A percentile compares a stretch with the other conserved stretches of the same genome.
phyloP scores from a whole-genome alignment of 2,113 vertebrate species.

The Clarias magur region DNA sequence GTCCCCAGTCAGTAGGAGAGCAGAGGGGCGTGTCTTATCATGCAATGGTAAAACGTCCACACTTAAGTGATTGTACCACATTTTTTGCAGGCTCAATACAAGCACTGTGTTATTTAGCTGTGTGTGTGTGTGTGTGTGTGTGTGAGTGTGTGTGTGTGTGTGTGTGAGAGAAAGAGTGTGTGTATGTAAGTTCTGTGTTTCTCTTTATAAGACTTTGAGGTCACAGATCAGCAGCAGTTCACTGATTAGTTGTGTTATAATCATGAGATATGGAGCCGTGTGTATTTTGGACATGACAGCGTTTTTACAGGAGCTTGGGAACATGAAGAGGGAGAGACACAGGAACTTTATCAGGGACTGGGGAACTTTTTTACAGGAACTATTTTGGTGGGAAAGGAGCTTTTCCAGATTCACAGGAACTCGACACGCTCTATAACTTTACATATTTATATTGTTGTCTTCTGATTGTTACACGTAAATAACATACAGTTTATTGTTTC shows the following conservation, averaged over 20 bases:
- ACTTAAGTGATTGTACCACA: background rate
- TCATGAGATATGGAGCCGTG: background rate
- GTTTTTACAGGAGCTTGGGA: background rate
- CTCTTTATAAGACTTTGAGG: background rate
- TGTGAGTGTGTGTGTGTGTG: slow-evolving; percentile 13
- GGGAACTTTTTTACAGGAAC: background rate
- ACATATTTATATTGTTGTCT: background rate
- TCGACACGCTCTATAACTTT: background rate
- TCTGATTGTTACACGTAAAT: background rate
- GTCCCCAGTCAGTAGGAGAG: background rate
- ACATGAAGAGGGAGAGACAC: no score
- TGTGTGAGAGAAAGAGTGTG: background rate
- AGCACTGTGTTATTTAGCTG: slow-evolving; percentile 2
- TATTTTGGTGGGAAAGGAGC: background rate
- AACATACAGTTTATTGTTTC: background rate
- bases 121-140: slow-evolving; percentile 2
- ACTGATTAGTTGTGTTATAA: background rate
- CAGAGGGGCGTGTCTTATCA: background rate
- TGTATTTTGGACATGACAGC: background rate
- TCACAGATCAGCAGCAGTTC: background rate
- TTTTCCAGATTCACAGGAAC: background rate
- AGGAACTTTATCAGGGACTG: background rate
- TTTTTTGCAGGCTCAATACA: background rate
- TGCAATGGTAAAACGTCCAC: background rate
- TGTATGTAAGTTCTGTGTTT: background rate